Conservation (phyloP, 2,113 vertebrate genomes). For the Erythrocercus mccallii region DNA sequence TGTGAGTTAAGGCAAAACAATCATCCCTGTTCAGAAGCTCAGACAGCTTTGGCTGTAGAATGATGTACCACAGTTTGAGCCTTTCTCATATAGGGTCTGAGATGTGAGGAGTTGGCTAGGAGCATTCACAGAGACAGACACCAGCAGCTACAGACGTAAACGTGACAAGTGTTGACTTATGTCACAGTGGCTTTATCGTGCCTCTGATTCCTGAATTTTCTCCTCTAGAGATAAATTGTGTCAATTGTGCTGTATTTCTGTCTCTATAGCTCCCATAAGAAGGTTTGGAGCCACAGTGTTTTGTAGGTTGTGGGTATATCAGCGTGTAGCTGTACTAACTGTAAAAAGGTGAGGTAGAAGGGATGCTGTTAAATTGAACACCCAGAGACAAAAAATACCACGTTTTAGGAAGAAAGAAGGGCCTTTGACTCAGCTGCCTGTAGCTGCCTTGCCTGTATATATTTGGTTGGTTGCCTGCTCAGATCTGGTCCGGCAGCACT, state of each 20-base stretch:
- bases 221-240: not conserved
- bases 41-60: not conserved
- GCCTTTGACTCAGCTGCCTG: not conserved
- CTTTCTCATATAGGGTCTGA: not conserved
- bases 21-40: not conserved
- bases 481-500: not conserved
- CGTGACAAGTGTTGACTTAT: not conserved
- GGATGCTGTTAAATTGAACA: not conserved
- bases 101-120: not conserved
- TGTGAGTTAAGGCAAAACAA: constrained; percentile 13
- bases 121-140: not conserved
- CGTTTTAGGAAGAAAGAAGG: not conserved
- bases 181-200: not conserved
- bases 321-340: not conserved
- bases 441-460: not conserved
- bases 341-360: not conserved
- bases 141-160: not conserved
- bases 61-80: not conserved
- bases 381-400: not conserved
- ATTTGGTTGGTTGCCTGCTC: not conserved
- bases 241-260: not conserved
- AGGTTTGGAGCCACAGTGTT: not conserved
- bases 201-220: not conserved
- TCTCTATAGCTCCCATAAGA: not conserved
- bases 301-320: not conserved